Conservation (phyloP, 2,888 invertebrate genomes). For the Phortica okadai region DNA sequence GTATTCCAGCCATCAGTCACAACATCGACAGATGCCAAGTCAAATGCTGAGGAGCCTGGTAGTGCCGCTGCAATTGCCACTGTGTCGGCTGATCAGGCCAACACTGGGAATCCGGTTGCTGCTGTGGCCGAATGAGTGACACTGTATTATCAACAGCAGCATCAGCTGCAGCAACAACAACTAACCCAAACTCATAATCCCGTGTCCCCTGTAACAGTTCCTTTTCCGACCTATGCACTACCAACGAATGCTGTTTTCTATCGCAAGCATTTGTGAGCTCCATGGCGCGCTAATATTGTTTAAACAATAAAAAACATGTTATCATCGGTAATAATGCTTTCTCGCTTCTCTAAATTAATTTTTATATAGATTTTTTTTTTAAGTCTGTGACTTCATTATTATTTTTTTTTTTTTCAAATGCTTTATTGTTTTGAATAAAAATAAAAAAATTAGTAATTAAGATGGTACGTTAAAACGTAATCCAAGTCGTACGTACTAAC, state of each 20-base stretch:
- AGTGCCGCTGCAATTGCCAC: slow-evolving; percentile 30
- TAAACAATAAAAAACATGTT: no score
- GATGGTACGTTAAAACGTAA: neutral
- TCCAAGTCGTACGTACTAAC: neutral
- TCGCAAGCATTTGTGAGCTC: slow-evolving; percentile 49
- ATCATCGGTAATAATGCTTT: no score
- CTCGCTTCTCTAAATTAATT: neutral
- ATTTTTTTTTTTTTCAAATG: slow-evolving; percentile 2
- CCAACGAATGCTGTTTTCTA: slow-evolving; percentile 50
- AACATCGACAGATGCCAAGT: neutral
- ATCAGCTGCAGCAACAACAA: slow-evolving; percentile 47
- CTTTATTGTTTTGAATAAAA: neutral
- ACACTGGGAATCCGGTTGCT: slow-evolving; percentile 34
- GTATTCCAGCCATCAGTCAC: slow-evolving; percentile 70
- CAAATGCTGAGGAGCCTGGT: slow-evolving; percentile 50
- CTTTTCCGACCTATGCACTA: slow-evolving; percentile 49
- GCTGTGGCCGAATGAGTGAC: slow-evolving; percentile 66
- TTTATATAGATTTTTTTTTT: neutral
- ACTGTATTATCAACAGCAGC: slow-evolving; percentile 47
- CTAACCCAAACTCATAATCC: slow-evolving; percentile 26
- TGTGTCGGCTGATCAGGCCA: slow-evolving; percentile 35
- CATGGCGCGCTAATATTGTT: neutral
- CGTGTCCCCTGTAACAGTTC: slow-evolving; percentile 13
- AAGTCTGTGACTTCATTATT: slow-evolving; percentile 21
- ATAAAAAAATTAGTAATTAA: neutral